Conservation (phyloP, 2,797 vertebrate species). For the Alfaro cultratus region DNA sequence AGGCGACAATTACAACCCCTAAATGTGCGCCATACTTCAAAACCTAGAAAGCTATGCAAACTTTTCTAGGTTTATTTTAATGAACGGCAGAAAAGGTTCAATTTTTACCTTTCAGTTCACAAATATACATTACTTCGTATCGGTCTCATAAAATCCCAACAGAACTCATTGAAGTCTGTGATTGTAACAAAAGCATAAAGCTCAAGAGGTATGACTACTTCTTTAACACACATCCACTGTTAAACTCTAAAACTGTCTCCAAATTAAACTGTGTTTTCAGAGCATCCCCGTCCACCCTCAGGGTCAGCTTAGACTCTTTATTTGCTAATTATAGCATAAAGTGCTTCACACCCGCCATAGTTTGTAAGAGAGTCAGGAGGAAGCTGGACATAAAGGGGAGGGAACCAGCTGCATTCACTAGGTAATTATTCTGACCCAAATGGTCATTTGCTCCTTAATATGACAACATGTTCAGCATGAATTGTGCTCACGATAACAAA, state of each 20-base stretch:
- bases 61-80: background rate
- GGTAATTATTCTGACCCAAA: conserved; percentile 43
- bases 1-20: background rate
- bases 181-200: background rate
- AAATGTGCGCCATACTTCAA: background rate
- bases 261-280: conserved; percentile 46
- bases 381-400: conserved; percentile 37
- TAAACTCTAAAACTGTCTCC: conserved; percentile 34
- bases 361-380: conserved; percentile 6
- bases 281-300: conserved; percentile 18
- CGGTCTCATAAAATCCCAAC: background rate
- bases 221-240: background rate
- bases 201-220: background rate
- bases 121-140: background rate
- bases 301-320: conserved; percentile 35
- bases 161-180: background rate
- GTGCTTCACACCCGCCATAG: conserved; percentile 20
- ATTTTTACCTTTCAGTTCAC: background rate
- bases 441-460: conserved; percentile 35
- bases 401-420: conserved; percentile 49
- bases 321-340: conserved; percentile 56
- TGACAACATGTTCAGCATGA: conserved; percentile 7
- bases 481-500: conserved; percentile 11
- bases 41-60: background rate
- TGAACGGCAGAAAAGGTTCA: background rate